phyloP scores from a whole-genome alignment of 2,888 invertebrate species.

The Leistus spinibarbis region DNA sequence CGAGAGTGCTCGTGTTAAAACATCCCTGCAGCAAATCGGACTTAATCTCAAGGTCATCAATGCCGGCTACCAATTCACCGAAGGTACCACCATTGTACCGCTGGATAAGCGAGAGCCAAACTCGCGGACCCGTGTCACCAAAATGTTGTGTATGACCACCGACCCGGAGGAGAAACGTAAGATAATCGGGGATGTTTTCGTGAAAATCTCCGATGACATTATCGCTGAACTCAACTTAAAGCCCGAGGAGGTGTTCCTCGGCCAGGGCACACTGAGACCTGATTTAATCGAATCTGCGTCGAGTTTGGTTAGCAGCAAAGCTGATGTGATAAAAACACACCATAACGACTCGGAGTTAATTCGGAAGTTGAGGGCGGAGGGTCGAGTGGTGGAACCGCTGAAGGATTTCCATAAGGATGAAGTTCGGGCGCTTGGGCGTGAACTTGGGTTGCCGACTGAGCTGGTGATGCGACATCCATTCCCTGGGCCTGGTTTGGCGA shows the following conservation, averaged over 20 bases:
- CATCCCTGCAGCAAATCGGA: slow-evolving; percentile 81
- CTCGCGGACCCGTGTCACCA: slow-evolving; percentile 70
- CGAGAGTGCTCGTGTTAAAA: slow-evolving; percentile 88
- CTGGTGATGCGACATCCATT: slow-evolving; percentile 96
- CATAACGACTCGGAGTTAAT: slow-evolving; percentile 99
- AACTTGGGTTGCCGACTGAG: slow-evolving; percentile 84
- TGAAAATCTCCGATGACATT: slow-evolving; percentile 89
- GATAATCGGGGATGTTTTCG: slow-evolving; percentile 99
- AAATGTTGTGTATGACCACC: slow-evolving; percentile 82
- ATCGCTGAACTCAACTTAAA: slow-evolving; percentile 86
- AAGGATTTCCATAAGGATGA: slow-evolving; percentile 99
- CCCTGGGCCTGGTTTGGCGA: slow-evolving; percentile 97
- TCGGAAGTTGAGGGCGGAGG: slow-evolving; percentile 71
- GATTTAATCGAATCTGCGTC: slow-evolving; percentile 99
- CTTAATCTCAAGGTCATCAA: slow-evolving; percentile 76
- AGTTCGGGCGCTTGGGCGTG: slow-evolving; percentile 85
- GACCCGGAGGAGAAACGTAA: slow-evolving; percentile 97
- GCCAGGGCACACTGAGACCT: slow-evolving; percentile 95
- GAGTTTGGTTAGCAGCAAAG: slow-evolving; percentile 76
- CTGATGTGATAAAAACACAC: slow-evolving; percentile 98
- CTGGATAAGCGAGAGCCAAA: slow-evolving; percentile 60
- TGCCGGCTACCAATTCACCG: slow-evolving; percentile 73
- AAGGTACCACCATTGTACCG: slow-evolving; percentile 77
- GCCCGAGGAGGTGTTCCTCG: slow-evolving; percentile 90
- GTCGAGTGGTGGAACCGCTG: slow-evolving; percentile 95